Evolutionary conservation across 2,888 invertebrate species (phyloP).

Genomic region (Macrophya alboannulata): DNA sequence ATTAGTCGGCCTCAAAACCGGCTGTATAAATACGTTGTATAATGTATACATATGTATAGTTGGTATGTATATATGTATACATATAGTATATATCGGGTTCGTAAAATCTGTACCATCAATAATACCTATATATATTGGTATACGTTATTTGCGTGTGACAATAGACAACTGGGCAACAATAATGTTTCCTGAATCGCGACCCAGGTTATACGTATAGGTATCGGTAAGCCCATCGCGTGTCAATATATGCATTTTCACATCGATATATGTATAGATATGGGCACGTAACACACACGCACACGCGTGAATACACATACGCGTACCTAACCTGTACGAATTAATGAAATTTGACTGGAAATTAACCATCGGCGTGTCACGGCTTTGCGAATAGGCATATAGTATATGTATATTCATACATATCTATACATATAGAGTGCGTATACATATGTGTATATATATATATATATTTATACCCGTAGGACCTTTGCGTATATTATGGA

Average conservation of each 20-base stretch:
- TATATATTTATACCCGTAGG: slow-evolving; percentile 4
- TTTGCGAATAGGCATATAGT: slow-evolving; percentile 18
- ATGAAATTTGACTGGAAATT: slow-evolving; percentile 79
- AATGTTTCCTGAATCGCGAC: slow-evolving; percentile 70
- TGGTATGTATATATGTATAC: background rate
- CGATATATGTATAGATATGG: background rate
- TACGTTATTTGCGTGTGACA: slow-evolving; percentile 73
- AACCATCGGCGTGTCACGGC: slow-evolving; percentile 69
- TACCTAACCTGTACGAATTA: slow-evolving; percentile 61
- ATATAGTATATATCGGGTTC: background rate
- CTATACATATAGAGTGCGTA: background rate
- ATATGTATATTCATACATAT: slow-evolving; percentile 37
- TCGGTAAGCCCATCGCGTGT: slow-evolving; percentile 36
- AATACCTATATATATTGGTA: slow-evolving; percentile 67
- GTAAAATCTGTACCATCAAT: slow-evolving; percentile 68
- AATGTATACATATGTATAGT: background rate
- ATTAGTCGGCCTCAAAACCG: background rate
- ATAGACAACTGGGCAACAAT: slow-evolving; percentile 76
- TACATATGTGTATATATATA: slow-evolving; percentile 14
- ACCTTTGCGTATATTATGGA: background rate
- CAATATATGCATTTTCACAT: slow-evolving; percentile 37
- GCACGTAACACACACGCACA: background rate
- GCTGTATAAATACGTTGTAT: background rate
- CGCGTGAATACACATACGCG: background rate
- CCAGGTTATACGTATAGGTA: slow-evolving; percentile 11